phyloP scores from a whole-genome alignment of 2,888 invertebrate genomes.

The Zaprionus lineosus region DNA sequence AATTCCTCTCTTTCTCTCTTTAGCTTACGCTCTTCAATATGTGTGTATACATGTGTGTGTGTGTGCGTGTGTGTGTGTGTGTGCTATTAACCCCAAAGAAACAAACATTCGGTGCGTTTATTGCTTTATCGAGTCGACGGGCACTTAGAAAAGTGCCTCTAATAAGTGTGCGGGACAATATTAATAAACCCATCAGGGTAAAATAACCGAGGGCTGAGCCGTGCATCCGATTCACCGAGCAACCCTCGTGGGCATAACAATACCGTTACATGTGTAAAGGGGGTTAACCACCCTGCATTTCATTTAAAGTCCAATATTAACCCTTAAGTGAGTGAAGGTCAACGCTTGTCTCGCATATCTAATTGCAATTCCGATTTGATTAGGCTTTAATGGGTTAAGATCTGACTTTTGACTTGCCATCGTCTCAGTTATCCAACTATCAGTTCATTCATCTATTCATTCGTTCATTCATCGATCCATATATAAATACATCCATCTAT shows the following conservation, averaged over 20 bases:
- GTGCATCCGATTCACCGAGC: too few relatives aligned
- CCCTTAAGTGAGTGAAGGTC: slow-evolving; percentile 43
- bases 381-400: slow-evolving; percentile 73
- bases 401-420: slow-evolving; percentile 48
- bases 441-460: neutral
- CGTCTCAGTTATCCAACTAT: neutral
- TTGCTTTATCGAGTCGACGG: slow-evolving; percentile 47
- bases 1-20: neutral
- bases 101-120: slow-evolving; percentile 61
- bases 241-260: slow-evolving; percentile 55
- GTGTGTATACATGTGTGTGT: too few relatives aligned
- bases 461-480: neutral
- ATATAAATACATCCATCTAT: neutral
- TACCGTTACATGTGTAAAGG: slow-evolving; percentile 49
- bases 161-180: slow-evolving; percentile 50
- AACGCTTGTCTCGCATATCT: slow-evolving; percentile 54
- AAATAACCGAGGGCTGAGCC: slow-evolving; percentile 56
- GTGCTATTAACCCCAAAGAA: slow-evolving; percentile 67
- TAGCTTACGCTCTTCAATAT: slow-evolving; percentile 1
- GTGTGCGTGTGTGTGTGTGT: too few relatives aligned
- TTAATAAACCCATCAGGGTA: slow-evolving; percentile 72
- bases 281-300: slow-evolving; percentile 33
- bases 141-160: slow-evolving; percentile 39
- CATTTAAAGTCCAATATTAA: slow-evolving; percentile 41
- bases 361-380: slow-evolving; percentile 65